Evolutionary conservation across 2,113 vertebrate species (phyloP), one percentile per base, ranked within the genome.

Genomic region (Motacilla alba): DNA sequence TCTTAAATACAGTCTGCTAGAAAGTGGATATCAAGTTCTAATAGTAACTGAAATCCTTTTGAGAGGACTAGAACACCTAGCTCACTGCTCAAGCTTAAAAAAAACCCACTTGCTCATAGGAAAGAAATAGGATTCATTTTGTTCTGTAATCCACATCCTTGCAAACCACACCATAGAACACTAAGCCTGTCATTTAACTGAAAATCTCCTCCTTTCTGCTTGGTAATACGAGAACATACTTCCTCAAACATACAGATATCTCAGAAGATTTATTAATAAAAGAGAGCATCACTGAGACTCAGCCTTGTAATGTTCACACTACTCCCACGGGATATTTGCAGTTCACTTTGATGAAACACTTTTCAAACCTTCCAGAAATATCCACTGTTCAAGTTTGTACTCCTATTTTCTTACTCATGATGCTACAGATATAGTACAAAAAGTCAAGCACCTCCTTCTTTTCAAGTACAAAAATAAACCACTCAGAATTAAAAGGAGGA

Each of bases 241-340:
- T 86, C 83, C 84, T 75, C 10, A 7, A 88, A 75, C 72, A 68
- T 75, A 81, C 33, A 92, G 64, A 92, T 33, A 77, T 68, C 88
- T 93, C 68, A 37, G 10, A 81, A 92, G 88, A 82, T 83, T 63
- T 95, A 95, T 83, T 95, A 96, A 93, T 93, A 96, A 86, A 94
- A 83, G 76, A 88, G 85, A 91, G 76, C 75, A 93, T 47, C 79
- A 27, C 85, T 90, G 79, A 90, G 66, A 68, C 64, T 77, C 68
- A 92, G 85, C 37, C 66, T 44, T 64, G 44, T 58, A 80, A 77
- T n/a, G 20, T 49, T 96, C 88, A 75, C 15, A 2, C 76, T 92
- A 74, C 92, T 93, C 92, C 95, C 93, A 90, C 27, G 0, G 41
- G 68, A 37, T 74, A 67, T 64, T 44, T 81, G 76, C 90, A 80